Base-by-base conservation (phyloP, 2,797 vertebrate species). In the Varecia variegata region DNA sequence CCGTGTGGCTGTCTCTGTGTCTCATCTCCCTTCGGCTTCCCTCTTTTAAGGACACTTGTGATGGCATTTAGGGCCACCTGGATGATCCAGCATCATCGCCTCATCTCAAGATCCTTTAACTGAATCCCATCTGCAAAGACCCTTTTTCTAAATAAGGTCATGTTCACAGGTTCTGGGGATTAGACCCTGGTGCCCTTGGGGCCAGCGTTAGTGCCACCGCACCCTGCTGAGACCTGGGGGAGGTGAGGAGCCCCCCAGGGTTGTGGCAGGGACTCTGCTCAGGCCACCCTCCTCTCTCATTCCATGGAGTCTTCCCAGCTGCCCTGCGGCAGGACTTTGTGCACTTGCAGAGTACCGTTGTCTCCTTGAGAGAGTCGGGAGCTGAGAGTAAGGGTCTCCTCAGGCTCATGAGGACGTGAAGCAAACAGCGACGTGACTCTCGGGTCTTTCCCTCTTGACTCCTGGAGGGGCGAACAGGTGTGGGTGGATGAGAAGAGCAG, bases 371-470 rank as follows among this genome's bases (percentile, higher is more conserved):
- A 50, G 32, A 14, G 70, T 30, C 13, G 12, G 80, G 38, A 1
- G 0, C 9, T 1, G 50, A 35, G 52, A 35, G 21, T 54, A 27
- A 18, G 12, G 11, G 21, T 5, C 13, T n/a, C 5, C 6, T 13
- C 2, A 9, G 35, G 35, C 83, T 20, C 4, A 5, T 45, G 56
- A n/a, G 27, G 7, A 21, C 4, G 7, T 15, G 18, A 5, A 52
- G n/a, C 5, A 2, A 9, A 13, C 30, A 52, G 56, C 5, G 43
- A 47, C 2, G 0, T 27, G 10, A 6, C 15, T 5, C 6, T 5
- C 2, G 0, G 8, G 14, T 67, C 13, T 52, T 35, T 11, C 4
- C 38, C 11, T 30, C 30, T 11, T 0, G 38, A 2, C 1, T 10
- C 71, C 6, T 1, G 1, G 76, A 14, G 35, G 15, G 1, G 2